Percentiles rank a stretch among this genome's conserved stretches.
These are phyloP conservation scores for Salpingus planirostris DNA, from an alignment of 2,888 invertebrate species.

Conservation along the genomic window DNA sequence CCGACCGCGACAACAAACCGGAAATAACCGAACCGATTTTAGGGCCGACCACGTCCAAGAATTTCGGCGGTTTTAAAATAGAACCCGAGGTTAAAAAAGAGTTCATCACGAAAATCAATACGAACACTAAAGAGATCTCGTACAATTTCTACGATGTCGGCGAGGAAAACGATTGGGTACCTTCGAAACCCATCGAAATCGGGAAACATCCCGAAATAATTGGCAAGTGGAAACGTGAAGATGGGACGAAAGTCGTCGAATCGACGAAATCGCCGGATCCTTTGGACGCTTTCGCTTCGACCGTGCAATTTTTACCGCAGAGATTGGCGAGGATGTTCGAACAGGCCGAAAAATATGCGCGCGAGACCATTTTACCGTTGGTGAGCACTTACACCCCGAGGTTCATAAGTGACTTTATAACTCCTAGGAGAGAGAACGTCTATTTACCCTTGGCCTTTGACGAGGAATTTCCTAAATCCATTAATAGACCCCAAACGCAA, in stretches of 20 bases:
- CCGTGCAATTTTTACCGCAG: conserved; percentile 72
- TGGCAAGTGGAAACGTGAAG: conserved; percentile 37
- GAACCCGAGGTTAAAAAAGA: conserved; percentile 36
- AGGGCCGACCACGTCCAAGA: conserved; percentile 32
- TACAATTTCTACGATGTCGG: conserved; percentile 33
- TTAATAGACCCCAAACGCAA: conserved; percentile 1
- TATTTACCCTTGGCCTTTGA: conserved; percentile 37
- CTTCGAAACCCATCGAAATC: conserved; percentile 16
- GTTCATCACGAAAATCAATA: conserved; percentile 28
- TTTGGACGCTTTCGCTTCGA: conserved; percentile 41
- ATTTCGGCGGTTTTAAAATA: conserved; percentile 13
- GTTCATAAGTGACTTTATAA: conserved; percentile 44
- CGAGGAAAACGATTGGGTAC: conserved; percentile 38
- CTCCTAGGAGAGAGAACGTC: conserved; percentile 27
- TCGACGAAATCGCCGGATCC: conserved; percentile 18
- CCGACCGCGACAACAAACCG: conserved; percentile 34
- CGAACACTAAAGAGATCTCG: conserved; percentile 28
- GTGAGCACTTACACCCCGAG: conserved; percentile 73
- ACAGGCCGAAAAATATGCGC: conserved; percentile 71
- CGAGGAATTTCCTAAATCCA: conserved; percentile 21
- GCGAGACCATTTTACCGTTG: conserved; percentile 65
- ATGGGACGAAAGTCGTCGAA: conserved; percentile 24
- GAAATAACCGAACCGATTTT: conserved; percentile 62
- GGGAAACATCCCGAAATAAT: conserved; percentile 14
- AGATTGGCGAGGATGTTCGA: conserved; percentile 69